Evolutionary conservation across 2,797 vertebrate species (phyloP).

Genomic region (Phylloscopus collybita): DNA sequence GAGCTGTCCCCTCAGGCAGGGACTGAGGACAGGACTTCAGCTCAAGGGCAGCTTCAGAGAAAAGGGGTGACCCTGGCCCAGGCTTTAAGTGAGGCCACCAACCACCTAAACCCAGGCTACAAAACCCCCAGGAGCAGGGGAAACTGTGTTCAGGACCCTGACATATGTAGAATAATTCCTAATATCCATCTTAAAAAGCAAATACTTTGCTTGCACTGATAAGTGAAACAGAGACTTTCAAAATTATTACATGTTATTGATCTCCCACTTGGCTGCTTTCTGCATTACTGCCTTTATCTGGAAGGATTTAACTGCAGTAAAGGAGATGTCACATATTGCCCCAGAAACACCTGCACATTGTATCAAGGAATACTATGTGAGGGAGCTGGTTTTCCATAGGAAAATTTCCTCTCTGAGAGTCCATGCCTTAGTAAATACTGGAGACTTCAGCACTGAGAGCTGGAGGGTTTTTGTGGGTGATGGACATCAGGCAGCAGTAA

Average conservation of each 20-base stretch:
- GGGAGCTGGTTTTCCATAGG: neutral
- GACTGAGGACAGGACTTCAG: neutral
- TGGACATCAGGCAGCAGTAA: neutral
- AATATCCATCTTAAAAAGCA: neutral
- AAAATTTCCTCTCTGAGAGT: neutral
- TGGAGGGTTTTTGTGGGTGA: neutral
- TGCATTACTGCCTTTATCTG: neutral
- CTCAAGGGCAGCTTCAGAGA: neutral
- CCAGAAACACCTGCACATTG: neutral
- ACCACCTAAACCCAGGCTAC: neutral
- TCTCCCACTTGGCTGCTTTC: neutral
- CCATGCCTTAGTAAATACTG: neutral
- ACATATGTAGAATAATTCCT: neutral
- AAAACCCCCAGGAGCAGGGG: neutral
- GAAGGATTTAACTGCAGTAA: neutral
- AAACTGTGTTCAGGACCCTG: neutral
- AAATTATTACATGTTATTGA: neutral
- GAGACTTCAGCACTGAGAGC: neutral
- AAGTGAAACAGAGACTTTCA: neutral
- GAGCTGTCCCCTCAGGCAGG: neutral
- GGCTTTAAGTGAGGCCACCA: neutral
- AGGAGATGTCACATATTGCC: neutral
- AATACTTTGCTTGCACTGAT: neutral
- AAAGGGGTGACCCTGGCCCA: neutral
- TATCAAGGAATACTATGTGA: neutral